A percentile compares a stretch with the other conserved stretches of the same genome.
These are phyloP conservation scores for Schlechtendalia chinensis DNA, from an alignment of 1,140 invertebrate genomes.

Conservation along the genomic window DNA sequence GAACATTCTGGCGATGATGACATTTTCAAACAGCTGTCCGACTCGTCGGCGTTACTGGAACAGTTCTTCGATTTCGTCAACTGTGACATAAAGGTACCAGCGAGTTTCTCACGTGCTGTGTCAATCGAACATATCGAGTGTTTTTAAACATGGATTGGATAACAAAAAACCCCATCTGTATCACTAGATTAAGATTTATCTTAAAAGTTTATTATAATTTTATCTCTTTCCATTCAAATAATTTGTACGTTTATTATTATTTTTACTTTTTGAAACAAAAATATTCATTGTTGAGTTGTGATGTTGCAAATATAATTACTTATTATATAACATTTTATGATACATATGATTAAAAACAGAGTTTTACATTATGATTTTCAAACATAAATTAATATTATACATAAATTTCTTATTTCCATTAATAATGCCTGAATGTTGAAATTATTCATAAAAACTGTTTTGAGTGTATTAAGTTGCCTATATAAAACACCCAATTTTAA, in stretches of 20 bases:
- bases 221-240: background rate
- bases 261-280: background rate
- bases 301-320: too few species aligned
- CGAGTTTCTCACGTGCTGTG: too few species aligned
- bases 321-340: too few species aligned
- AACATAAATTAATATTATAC: too few species aligned
- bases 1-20: constrained; percentile 60
- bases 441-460: too few species aligned
- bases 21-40: constrained; percentile 69
- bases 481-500: background rate
- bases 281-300: too few species aligned
- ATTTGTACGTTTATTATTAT: background rate
- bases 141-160: background rate
- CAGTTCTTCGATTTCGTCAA: constrained; percentile 59
- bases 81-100: constrained; percentile 54
- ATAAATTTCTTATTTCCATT: too few species aligned
- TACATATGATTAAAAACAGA: too few species aligned
- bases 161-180: too few species aligned
- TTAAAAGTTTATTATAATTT: background rate
- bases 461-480: constrained; percentile 26
- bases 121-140: background rate
- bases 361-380: too few species aligned
- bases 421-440: too few species aligned
- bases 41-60: constrained; percentile 64
- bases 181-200: too few species aligned